phyloP scores from a whole-genome alignment of 2,888 invertebrate genomes.

The Petrolisthes manimaculis region DNA sequence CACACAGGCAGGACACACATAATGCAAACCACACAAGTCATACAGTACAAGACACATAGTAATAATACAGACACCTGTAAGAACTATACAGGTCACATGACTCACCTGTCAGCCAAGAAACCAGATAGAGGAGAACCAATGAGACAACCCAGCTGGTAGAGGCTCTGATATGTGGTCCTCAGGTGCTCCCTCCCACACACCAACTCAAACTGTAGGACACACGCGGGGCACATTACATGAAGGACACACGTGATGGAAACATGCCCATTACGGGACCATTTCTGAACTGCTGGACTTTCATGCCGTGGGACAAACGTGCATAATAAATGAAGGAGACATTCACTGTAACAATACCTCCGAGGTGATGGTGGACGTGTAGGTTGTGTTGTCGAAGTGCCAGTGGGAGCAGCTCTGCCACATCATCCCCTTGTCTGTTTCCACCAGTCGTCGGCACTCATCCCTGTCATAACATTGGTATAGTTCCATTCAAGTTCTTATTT shows the following conservation, averaged over 20 bases:
- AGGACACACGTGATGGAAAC: too few species aligned
- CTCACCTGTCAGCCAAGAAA: constrained; percentile 8
- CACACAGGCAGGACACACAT: too few species aligned
- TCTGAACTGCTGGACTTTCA: too few species aligned
- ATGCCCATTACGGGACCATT: too few species aligned
- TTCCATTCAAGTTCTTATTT: not conserved
- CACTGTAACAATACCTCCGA: not conserved
- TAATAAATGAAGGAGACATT: too few species aligned
- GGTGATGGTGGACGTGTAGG: constrained; percentile 14
- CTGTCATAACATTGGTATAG: not conserved
- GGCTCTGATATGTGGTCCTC: not conserved
- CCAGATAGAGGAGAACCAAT: not conserved
- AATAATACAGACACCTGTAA: too few species aligned
- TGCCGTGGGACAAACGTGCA: too few species aligned
- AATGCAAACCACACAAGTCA: too few species aligned
- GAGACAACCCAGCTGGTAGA: not conserved
- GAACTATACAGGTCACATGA: not conserved
- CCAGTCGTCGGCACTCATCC: not conserved
- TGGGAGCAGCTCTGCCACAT: not conserved
- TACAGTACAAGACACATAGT: too few species aligned
- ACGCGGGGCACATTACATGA: too few species aligned
- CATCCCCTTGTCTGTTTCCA: not conserved
- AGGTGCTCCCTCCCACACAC: not conserved
- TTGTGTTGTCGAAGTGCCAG: constrained; percentile 5
- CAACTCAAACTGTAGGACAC: not conserved